Evolutionary conservation across 2,888 invertebrate genomes (phyloP).

Genomic region (Halictus quadricinctus): DNA sequence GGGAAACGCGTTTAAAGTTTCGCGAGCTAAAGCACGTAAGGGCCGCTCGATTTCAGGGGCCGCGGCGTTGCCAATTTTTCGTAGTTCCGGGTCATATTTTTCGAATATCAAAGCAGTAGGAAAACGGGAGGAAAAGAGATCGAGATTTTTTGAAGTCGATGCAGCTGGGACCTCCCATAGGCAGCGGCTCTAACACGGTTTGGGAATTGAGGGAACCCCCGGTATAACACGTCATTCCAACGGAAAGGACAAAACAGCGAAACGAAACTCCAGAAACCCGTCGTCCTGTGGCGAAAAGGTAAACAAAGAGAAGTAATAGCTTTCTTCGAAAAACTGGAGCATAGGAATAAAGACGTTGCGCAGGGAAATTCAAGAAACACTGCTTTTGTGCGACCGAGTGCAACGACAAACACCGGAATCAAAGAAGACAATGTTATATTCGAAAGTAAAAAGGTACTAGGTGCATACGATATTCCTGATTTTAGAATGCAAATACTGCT

Average conservation of each 20-base stretch:
- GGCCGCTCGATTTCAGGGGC: neutral
- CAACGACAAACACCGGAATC: neutral
- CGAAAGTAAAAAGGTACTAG: neutral
- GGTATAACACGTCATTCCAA: neutral
- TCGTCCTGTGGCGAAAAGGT: neutral
- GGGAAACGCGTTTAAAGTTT: neutral
- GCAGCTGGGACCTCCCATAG: neutral
- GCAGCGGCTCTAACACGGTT: neutral
- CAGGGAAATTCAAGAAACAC: neutral
- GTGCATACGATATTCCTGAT: neutral
- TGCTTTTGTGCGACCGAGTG: neutral
- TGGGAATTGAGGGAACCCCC: neutral
- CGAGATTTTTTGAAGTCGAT: neutral
- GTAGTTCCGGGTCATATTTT: neutral
- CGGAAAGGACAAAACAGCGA: neutral
- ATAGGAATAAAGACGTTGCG: neutral
- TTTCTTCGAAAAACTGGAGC: neutral
- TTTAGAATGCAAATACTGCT: neutral
- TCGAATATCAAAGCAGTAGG: neutral
- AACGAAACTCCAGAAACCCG: neutral
- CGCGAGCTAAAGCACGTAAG: slow-evolving; percentile 3
- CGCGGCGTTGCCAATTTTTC: neutral
- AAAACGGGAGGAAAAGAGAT: neutral
- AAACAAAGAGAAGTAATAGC: neutral
- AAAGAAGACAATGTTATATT: neutral